A percentile compares a stretch with the other conserved stretches of the same genome.
Conservation (phyloP, 2,113 vertebrate species). For the Tupaia tana region DNA sequence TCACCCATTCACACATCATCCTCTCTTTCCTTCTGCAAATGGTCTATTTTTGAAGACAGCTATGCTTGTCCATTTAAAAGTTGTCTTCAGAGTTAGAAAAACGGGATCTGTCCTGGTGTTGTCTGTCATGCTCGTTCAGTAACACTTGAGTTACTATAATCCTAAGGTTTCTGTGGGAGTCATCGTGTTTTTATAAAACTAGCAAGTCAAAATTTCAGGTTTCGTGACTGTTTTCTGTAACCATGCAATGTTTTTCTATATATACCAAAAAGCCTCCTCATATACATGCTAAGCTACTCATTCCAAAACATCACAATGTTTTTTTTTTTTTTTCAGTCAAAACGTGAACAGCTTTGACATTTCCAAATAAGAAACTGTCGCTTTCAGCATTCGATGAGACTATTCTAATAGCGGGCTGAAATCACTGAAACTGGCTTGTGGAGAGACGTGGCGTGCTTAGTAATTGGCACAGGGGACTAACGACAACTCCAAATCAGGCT, state of each 20-base stretch:
- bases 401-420: conserved; percentile 60
- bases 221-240: conserved; percentile 62
- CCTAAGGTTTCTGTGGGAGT: conserved; percentile 28
- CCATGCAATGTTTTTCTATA: not conserved
- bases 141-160: not conserved
- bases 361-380: conserved; percentile 66
- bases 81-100: not conserved
- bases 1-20: not conserved
- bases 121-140: not conserved
- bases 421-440: conserved; percentile 56
- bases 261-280: not conserved
- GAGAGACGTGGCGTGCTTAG: not conserved
- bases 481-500: conserved; percentile 26
- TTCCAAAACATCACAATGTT: conserved; percentile 5
- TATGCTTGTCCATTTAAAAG: not conserved
- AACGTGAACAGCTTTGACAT: conserved; percentile 73
- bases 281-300: not conserved
- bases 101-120: not conserved
- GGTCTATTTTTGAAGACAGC: not conserved
- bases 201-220: conserved; percentile 65
- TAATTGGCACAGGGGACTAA: not conserved
- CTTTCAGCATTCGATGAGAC: conserved; percentile 64
- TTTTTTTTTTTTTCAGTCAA: conserved; percentile 45
- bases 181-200: conserved; percentile 50
- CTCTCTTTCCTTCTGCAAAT: not conserved